Conservation (phyloP, 2,113 vertebrate genomes). For the Mesocricetus auratus region DNA sequence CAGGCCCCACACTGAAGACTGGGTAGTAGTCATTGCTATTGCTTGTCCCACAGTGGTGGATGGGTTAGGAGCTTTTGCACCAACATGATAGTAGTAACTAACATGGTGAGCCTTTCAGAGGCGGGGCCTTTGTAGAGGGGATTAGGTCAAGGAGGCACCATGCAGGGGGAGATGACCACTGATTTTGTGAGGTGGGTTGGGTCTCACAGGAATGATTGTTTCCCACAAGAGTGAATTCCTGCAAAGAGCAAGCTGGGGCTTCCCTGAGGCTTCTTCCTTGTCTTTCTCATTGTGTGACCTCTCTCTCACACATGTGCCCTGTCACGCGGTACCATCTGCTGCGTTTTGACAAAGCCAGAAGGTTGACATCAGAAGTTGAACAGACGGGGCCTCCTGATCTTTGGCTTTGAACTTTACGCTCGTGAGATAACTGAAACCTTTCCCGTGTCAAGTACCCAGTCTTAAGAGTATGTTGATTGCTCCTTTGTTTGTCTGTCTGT, state of each 20-base stretch:
- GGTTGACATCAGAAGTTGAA: not conserved
- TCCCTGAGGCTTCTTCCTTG: not conserved
- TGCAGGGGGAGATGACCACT: not conserved
- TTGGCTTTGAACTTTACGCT: not conserved
- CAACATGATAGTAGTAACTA: not conserved
- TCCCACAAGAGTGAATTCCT: not conserved
- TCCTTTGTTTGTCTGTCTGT: not conserved
- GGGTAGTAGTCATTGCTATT: not conserved
- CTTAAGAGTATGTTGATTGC: not conserved
- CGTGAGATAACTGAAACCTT: not conserved
- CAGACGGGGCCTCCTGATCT: not conserved
- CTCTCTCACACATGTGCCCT: not conserved
- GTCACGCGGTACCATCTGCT: not conserved
- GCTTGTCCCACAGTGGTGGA: not conserved
- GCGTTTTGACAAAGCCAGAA: not conserved
- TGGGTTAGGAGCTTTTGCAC: not conserved
- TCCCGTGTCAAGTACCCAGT: not conserved
- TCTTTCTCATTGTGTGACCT: not conserved
- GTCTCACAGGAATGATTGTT: not conserved
- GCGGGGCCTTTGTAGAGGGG: not conserved
- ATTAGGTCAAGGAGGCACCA: not conserved
- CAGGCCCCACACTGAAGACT: not conserved
- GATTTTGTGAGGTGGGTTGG: not conserved
- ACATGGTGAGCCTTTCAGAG: not conserved
- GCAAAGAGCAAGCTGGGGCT: not conserved